Evolutionary conservation across 2,888 invertebrate species (phyloP), one percentile per base, ranked within the genome.

Genomic region (Chironomus tentans): DNA sequence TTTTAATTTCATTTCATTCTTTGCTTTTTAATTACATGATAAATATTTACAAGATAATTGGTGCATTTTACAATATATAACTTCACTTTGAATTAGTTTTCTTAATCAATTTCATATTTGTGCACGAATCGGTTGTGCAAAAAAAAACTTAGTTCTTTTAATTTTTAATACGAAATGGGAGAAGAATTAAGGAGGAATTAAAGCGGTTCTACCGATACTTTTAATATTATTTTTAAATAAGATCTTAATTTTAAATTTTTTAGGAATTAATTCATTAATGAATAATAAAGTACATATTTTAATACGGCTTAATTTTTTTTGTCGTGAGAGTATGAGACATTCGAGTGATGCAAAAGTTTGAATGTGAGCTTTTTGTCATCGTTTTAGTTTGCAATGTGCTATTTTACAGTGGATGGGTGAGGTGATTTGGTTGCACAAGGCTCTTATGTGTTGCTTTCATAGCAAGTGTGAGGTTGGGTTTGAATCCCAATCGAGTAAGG

Each of bases 151-250:
- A 38, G 38, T 38, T 38, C 38, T 38, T 38, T 38, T 38, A 13
- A 65, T 62, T 62, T 62, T 12, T 13, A 46, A 18, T 18, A 46
- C n/a, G n/a, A n/a, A 38, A 12, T 46, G 13, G 10, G 13, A 13
- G 28, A 50, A 6, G 48, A 50, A 47, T 71, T 71, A 56, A 38
- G 24, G 28, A 13, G 18, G 21, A 62, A 73, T 70, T 73, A 73
- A 61, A 73, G 65, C 65, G 65, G 65, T 65, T 65, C 24, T 65
- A 65, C 65, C 65, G 65, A 24, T 22, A 65, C 21, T 65, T 56
- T 56, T 18, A 18, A 56, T 56, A 15, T 56, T 56, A 56, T 15
- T 65, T 65, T 21, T 62, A 21, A 18, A 62, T 12, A n/a, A 21
- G 18, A 62, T 62, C 18, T 62, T 18, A 62, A 50, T 50, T 18